phyloP scores from a whole-genome alignment of 2,113 vertebrate species.

The Daphoenositta chrysoptera region DNA sequence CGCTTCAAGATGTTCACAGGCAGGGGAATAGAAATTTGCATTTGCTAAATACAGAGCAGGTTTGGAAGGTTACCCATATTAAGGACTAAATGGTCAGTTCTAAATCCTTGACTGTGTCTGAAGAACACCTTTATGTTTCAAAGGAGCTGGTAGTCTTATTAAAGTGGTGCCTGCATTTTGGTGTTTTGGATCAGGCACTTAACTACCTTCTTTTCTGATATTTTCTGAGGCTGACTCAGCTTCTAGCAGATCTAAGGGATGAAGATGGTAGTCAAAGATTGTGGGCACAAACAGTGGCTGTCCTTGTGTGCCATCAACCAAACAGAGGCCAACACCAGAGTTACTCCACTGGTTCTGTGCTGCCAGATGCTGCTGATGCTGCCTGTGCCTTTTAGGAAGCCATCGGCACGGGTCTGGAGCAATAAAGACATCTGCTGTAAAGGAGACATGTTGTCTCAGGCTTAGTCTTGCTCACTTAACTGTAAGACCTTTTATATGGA shows the following conservation, averaged over 20 bases:
- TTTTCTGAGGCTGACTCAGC: background rate
- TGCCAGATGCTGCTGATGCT: background rate
- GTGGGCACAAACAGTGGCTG: no score
- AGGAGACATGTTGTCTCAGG: background rate
- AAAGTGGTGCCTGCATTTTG: background rate
- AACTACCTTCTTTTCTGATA: background rate
- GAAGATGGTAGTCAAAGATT: background rate
- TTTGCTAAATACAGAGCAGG: background rate
- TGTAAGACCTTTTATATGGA: background rate
- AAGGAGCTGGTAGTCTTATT: background rate
- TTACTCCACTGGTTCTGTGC: background rate
- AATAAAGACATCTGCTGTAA: background rate
- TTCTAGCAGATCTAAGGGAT: background rate
- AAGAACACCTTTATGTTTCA: background rate
- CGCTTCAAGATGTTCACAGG: background rate
- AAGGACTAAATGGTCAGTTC: background rate
- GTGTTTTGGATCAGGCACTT: accelerated
- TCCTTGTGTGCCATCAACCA: background rate
- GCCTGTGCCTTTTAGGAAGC: background rate
- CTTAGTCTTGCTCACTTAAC: background rate
- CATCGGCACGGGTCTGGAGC: background rate
- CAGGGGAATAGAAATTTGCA: background rate
- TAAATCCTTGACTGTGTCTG: background rate
- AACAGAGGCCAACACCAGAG: background rate
- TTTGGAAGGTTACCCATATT: background rate